Evolutionary conservation across 2,113 vertebrate genomes (phyloP).

Genomic region (Apus apus): DNA sequence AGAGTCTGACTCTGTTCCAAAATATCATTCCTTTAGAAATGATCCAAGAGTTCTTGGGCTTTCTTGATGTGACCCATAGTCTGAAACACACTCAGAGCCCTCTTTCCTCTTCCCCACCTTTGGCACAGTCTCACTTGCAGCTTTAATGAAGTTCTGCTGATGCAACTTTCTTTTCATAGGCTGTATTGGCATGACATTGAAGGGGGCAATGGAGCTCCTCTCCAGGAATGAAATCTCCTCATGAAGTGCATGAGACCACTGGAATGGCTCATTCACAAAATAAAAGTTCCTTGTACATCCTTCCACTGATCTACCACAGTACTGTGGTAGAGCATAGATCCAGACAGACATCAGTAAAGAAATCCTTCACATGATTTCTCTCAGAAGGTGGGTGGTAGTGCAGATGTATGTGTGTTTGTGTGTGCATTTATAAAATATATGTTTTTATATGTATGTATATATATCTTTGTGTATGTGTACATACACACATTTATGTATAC

Average conservation of each 20-base stretch:
- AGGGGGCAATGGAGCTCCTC: neutral
- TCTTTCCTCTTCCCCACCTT: neutral
- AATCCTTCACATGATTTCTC: neutral
- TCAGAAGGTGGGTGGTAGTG: neutral
- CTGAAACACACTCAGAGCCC: neutral
- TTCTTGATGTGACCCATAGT: neutral
- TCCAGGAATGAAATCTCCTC: neutral
- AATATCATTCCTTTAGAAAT: neutral
- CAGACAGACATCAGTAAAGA: neutral
- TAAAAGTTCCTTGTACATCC: neutral
- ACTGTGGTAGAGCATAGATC: neutral
- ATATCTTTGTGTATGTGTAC: too few relatives aligned
- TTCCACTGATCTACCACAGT: neutral
- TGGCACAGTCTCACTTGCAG: neutral
- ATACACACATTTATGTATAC: neutral
- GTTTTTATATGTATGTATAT: neutral
- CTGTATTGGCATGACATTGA: neutral
- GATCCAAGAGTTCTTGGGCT: neutral
- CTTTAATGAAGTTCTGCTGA: neutral
- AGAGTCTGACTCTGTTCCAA: neutral
- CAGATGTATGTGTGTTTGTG: accelerated
- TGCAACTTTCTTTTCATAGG: neutral
- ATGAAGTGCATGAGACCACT: neutral
- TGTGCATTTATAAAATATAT: neutral
- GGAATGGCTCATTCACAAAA: neutral